Conservation (phyloP, 2,797 vertebrate genomes). For the Nothura maculosa region DNA sequence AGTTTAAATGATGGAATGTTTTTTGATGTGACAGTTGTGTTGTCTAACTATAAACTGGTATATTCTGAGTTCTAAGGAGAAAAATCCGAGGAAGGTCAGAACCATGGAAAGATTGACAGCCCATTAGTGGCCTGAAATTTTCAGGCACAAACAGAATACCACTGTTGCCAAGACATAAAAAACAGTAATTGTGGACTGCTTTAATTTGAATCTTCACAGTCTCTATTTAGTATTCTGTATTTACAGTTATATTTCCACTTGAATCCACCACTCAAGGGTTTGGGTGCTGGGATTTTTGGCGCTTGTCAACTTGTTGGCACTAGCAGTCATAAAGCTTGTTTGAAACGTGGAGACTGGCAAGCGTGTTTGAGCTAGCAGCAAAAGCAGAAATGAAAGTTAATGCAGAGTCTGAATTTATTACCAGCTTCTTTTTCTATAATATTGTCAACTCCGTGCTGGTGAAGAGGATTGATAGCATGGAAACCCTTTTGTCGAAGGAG, state of each 20-base stretch:
- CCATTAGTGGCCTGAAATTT: background rate
- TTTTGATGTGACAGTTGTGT: slow-evolving; percentile 32
- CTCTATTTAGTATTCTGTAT: background rate
- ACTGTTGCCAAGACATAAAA: background rate
- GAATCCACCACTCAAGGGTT: background rate
- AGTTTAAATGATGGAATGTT: background rate
- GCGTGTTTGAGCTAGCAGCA: background rate
- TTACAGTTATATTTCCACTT: background rate
- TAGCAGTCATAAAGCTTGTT: slow-evolving; percentile 17
- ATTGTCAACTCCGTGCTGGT: background rate
- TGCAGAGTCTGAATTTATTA: background rate
- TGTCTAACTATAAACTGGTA: background rate
- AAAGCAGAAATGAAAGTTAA: background rate
- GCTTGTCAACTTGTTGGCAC: background rate
- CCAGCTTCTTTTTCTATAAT: background rate
- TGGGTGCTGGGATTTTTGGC: background rate
- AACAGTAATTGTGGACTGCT: background rate
- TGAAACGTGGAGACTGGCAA: background rate
- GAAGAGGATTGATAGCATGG: background rate
- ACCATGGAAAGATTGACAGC: background rate
- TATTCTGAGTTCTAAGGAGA: slow-evolving; percentile 15
- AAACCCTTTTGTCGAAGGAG: background rate
- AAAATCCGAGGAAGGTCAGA: background rate
- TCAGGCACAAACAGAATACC: slow-evolving; percentile 27
- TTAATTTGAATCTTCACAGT: background rate